Evolutionary conservation across 2,888 invertebrate species (phyloP), one percentile per base, ranked within the genome.

Genomic region (Sericinus montela): DNA sequence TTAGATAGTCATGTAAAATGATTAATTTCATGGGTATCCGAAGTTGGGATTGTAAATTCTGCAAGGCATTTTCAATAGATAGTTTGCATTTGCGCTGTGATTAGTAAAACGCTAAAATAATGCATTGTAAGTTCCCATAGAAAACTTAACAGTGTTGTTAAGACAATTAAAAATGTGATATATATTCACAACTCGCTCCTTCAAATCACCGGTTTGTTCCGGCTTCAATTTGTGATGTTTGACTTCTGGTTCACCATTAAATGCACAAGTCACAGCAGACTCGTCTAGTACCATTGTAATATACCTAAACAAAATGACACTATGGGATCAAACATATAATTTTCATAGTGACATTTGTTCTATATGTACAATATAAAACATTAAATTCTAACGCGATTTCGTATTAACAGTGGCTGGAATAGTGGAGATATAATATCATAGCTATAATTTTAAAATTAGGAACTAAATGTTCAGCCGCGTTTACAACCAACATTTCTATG

Each of bases 301-400:
- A 46, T 34, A 55, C 46, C 65, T 57, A 63, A 58, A 75, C 70
- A 69, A 70, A 50, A 80, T 75, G 81, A 69, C 83, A 81, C 85
- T 79, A 83, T 80, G 85, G 74, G 76, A 75, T 79, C 73, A 71
- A 82, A 83, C 83, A 83, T 84, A 84, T 82, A 76, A 80, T 76
- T 79, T 73, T 76, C 82, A 80, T 80, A 82, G 82, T 77, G 79
- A 67, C 75, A 73, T 67, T 64, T 62, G 57, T 55, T 62, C 51
- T 59, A 58, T 62, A 51, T 50, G 52, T 58, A 53, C 59, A 55
- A 58, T 58, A 59, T 55, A 56, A 52, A 48, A 44, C 53, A 54
- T 59, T 42, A 37, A 56, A 48, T 23, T 51, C 47, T 48, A 39
- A 43, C 45, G 46, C 48, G 52, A 54, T 50, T 32, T 51, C 50